Conservation (phyloP, 2,888 invertebrate species). For the Leptopilina drosophilae region DNA sequence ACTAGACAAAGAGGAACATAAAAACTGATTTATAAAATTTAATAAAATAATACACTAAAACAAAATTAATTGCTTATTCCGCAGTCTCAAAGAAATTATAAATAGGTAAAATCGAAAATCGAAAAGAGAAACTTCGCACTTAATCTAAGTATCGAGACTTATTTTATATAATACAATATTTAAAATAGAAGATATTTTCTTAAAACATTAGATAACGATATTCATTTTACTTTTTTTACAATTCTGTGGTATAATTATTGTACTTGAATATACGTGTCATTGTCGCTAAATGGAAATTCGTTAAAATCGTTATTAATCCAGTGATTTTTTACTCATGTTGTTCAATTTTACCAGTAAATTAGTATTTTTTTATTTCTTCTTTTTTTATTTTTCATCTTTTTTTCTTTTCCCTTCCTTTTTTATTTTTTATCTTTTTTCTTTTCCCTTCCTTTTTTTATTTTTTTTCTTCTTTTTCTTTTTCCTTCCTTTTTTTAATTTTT, state of each 20-base stretch:
- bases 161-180: constrained; percentile 37
- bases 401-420: too few species aligned
- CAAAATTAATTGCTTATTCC: background rate
- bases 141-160: background rate
- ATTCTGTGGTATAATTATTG: constrained; percentile 4
- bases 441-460: too few species aligned
- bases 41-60: constrained; percentile 3
- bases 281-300: background rate
- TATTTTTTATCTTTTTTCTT: too few species aligned
- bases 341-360: too few species aligned
- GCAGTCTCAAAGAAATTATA: constrained; percentile 1
- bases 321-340: too few species aligned
- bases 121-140: background rate
- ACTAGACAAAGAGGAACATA: constrained; percentile 74
- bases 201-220: constrained; percentile 75
- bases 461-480: too few species aligned
- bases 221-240: constrained; percentile 42
- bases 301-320: background rate
- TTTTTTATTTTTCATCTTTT: too few species aligned
- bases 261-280: background rate
- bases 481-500: too few species aligned
- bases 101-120: constrained; percentile 20
- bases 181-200: constrained; percentile 68
- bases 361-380: too few species aligned
- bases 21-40: constrained; percentile 67